Evolutionary conservation across 2,113 vertebrate genomes (phyloP).

Genomic region (Smithornis capensis): DNA sequence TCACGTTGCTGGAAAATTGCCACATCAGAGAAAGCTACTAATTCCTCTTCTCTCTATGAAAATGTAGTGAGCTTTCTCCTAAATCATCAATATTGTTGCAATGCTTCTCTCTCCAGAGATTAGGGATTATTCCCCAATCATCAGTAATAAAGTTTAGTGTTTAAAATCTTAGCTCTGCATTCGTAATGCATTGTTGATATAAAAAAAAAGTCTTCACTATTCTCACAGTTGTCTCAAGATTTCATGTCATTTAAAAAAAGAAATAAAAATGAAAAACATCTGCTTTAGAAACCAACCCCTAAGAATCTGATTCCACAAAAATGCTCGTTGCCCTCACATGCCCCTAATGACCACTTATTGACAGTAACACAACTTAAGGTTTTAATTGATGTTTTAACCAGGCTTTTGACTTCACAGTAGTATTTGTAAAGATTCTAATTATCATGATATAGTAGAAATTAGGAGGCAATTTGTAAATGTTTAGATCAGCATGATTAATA

Average conservation of each 20-base stretch:
- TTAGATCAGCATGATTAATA: neutral
- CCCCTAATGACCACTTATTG: constrained; percentile 57
- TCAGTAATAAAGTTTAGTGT: neutral
- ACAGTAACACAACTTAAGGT: constrained; percentile 51
- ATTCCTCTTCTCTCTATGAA: neutral
- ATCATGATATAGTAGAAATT: constrained; percentile 42
- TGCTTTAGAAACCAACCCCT: neutral
- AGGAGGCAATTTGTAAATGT: constrained; percentile 50
- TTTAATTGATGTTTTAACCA: constrained; percentile 47
- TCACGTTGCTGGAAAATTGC: neutral
- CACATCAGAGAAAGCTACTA: neutral
- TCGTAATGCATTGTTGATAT: neutral
- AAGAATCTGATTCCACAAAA: constrained; percentile 8
- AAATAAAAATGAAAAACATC: constrained; percentile 40
- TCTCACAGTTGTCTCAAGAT: neutral
- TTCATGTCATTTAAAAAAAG: neutral
- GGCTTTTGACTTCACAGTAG: constrained; percentile 16
- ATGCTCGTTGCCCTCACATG: neutral
- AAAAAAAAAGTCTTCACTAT: neutral
- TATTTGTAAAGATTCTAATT: constrained; percentile 57
- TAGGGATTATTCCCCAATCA: neutral
- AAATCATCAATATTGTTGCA: neutral
- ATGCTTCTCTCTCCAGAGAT: neutral
- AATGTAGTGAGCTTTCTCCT: neutral
- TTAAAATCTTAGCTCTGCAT: neutral